Percentiles rank a stretch among this genome's conserved stretches.
Evolutionary conservation across 2,113 vertebrate species (phyloP).

Genomic region (Gambusia affinis): DNA sequence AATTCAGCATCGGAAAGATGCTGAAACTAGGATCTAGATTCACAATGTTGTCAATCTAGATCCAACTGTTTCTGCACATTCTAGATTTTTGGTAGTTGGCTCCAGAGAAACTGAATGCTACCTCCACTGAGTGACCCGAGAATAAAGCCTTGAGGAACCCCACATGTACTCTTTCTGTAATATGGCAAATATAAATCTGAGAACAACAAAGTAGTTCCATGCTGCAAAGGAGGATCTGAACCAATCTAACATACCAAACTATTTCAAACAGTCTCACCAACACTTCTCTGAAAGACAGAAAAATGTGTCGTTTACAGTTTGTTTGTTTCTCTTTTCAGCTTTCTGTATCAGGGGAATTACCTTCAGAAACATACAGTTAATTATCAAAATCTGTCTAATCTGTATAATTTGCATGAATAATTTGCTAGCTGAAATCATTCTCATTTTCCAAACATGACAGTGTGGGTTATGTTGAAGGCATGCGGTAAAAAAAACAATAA

Average conservation of each 20-base stretch:
- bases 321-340: slow-evolving; percentile 58
- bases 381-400: slow-evolving; percentile 59
- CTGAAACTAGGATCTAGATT: too few species aligned
- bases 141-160: too few species aligned
- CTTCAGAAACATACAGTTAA: slow-evolving; percentile 58
- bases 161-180: too few species aligned
- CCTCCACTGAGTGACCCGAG: too few species aligned
- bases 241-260: not conserved
- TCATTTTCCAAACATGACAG: slow-evolving; percentile 29
- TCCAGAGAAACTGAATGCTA: too few species aligned
- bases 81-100: too few species aligned
- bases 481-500: not conserved
- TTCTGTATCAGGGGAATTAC: slow-evolving; percentile 66
- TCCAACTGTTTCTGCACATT: too few species aligned
- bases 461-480: not conserved
- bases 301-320: slow-evolving; percentile 69
- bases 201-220: not conserved
- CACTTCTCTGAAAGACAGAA: slow-evolving; percentile 51
- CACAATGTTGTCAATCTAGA: too few species aligned
- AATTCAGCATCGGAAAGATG: not conserved
- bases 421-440: slow-evolving; percentile 19
- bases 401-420: slow-evolving; percentile 20
- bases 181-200: too few species aligned
- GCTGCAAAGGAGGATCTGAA: not conserved
- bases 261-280: slow-evolving; percentile 23